A percentile compares a stretch with the other conserved stretches of the same genome.
Conservation (phyloP, 2,797 vertebrate species). For the Pelochelys cantorii region DNA sequence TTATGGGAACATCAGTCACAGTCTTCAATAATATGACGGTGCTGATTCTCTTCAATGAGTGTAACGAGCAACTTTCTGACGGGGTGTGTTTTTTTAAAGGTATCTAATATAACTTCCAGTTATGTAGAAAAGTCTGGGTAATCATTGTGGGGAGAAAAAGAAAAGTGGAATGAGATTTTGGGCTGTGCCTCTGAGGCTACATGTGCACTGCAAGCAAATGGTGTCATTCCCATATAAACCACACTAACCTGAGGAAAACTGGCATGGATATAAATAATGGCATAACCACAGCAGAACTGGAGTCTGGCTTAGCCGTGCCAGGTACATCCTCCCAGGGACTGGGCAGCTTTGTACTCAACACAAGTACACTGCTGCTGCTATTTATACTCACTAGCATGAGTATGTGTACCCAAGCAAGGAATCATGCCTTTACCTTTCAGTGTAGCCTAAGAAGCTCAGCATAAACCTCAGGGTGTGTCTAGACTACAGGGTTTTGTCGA, state of each 20-base stretch:
- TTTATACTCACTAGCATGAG: not conserved
- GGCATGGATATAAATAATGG: not conserved
- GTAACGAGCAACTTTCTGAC: not conserved
- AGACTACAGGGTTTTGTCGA: no score
- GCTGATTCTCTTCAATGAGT: not conserved
- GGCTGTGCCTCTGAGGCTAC: not conserved
- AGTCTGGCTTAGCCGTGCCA: not conserved
- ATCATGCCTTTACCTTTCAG: not conserved
- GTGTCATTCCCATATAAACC: not conserved
- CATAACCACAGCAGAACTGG: not conserved
- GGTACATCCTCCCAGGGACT: not conserved
- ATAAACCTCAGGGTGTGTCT: not conserved
- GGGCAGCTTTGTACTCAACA: not conserved
- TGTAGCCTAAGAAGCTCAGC: not conserved
- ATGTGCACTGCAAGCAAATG: not conserved
- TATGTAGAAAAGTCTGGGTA: not conserved
- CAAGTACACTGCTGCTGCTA: not conserved
- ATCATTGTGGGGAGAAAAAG: not conserved
- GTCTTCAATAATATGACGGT: not conserved
- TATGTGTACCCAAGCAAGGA: not conserved
- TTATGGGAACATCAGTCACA: accelerated
- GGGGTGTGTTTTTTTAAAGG: not conserved
- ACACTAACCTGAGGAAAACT: not conserved
- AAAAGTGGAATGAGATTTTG: not conserved
- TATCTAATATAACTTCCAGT: not conserved